Evolutionary conservation across 2,888 invertebrate genomes (phyloP).

Genomic region (Spisula solida): DNA sequence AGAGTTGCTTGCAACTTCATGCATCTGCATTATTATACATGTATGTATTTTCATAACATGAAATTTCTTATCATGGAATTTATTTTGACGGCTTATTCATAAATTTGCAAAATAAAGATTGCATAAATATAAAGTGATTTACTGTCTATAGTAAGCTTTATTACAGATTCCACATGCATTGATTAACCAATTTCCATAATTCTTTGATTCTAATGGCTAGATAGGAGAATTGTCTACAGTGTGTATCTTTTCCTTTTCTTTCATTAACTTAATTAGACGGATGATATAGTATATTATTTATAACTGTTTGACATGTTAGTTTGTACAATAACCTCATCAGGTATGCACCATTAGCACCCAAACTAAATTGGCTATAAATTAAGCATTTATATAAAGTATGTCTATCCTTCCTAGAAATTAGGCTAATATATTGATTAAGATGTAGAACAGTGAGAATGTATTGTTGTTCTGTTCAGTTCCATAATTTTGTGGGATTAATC

Average conservation of each 20-base stretch:
- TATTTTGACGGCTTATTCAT: too few relatives aligned
- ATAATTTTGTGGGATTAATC: background rate
- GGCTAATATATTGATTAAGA: background rate
- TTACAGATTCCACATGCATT: background rate
- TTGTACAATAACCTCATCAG: background rate
- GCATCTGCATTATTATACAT: too few relatives aligned
- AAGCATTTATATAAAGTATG: background rate
- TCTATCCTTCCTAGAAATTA: background rate
- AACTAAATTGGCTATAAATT: slow-evolving; percentile 6
- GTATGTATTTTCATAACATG: too few relatives aligned
- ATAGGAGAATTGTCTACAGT: too few relatives aligned
- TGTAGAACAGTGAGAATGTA: too few relatives aligned
- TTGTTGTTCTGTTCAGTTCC: background rate
- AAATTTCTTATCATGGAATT: too few relatives aligned
- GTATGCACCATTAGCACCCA: background rate
- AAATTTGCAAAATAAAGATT: too few relatives aligned
- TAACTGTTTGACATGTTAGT: background rate
- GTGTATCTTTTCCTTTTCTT: background rate
- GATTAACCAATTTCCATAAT: background rate
- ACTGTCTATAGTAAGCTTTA: too few relatives aligned
- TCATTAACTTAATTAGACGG: background rate
- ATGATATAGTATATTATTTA: background rate
- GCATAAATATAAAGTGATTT: too few relatives aligned
- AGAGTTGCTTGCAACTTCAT: too few relatives aligned
- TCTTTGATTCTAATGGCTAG: background rate